Base-by-base conservation (phyloP, 2,888 invertebrate species). In the Drosophila falleni region DNA sequence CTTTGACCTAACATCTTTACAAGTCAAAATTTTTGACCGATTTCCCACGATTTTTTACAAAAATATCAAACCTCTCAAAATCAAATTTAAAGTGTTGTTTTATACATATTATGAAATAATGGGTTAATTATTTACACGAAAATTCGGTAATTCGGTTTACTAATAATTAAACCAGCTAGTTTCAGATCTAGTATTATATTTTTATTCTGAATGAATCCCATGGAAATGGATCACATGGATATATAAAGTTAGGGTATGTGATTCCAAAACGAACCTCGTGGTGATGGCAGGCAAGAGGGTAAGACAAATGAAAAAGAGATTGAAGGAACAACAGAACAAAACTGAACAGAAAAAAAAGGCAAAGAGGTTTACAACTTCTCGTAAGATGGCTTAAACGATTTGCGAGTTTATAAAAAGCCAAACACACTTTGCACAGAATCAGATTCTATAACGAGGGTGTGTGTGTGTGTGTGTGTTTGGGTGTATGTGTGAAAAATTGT, bases 361-460 rank as follows among this genome's bases (percentile, higher is more conserved):
- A 80, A 87, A 82, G 88, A 79, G 88, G 88, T 83, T 86, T 87
- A 85, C 85, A 86, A 78, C 71, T 82, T 88, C 83, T 87, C 86
- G 81, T 73, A 88, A 87, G 86, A 73, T 78, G 86, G 86, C 86
- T 87, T 88, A 87, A 87, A 71, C 86, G 86, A 88, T 87, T 87
- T 87, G 81, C 72, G 78, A 88, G 88, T 81, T 86, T 88, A 88
- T 87, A 78, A 76, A 86, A 88, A 87, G 83, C 83, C 85, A 87
- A 86, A 79, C 75, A 84, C 81, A 78, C 87, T 83, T 87, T 74
- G 63, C 74, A 61, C 77, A 74, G 72, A 81, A 72, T 73, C 72
- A 67, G 59, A 66, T 61, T 65, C 58, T 41, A 66, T 39, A 41
- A 47, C n/a, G n/a, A n/a, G n/a, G n/a, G n/a, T n/a, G 35, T 13